A percentile compares a stretch with the other conserved stretches of the same genome.
Conservation (phyloP, 2,113 vertebrate genomes). For the Eclectus roratus region DNA sequence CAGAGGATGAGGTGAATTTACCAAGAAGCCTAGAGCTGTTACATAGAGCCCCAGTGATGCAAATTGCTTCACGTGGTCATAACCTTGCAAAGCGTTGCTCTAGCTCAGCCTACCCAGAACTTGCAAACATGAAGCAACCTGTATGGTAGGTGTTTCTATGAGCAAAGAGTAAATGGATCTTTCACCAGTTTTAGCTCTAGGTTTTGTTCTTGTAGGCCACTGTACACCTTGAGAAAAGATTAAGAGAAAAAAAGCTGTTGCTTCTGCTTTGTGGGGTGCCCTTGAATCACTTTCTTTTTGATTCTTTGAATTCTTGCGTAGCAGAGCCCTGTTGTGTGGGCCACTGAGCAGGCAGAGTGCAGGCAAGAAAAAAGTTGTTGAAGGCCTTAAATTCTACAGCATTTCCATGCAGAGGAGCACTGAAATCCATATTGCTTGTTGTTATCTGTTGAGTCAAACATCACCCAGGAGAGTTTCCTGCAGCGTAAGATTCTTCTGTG, state of each 20-base stretch:
- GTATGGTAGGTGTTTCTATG: not conserved
- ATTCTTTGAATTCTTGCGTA: not conserved
- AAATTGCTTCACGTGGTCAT: not conserved
- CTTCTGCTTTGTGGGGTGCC: not conserved
- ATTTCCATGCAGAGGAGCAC: not conserved
- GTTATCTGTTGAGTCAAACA: not conserved
- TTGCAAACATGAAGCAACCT: not conserved
- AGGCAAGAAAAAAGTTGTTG: not conserved
- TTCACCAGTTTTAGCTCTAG: not conserved
- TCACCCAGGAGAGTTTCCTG: not conserved
- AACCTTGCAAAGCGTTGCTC: not conserved
- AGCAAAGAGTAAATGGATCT: not conserved
- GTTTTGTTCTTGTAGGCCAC: not conserved
- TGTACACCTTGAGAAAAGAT: not conserved
- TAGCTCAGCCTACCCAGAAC: not conserved
- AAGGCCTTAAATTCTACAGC: not conserved
- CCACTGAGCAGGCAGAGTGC: not conserved
- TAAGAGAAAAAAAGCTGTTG: not conserved
- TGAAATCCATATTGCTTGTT: not conserved
- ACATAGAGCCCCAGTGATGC: not conserved
- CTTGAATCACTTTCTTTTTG: not conserved
- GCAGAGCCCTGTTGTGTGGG: not conserved
- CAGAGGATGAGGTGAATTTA: slow-evolving; percentile 21
- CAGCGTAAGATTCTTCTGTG: not conserved
- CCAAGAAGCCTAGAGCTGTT: not conserved